Conservation (phyloP, 2,797 vertebrate genomes). For the Arrhamphus sclerolepis region DNA sequence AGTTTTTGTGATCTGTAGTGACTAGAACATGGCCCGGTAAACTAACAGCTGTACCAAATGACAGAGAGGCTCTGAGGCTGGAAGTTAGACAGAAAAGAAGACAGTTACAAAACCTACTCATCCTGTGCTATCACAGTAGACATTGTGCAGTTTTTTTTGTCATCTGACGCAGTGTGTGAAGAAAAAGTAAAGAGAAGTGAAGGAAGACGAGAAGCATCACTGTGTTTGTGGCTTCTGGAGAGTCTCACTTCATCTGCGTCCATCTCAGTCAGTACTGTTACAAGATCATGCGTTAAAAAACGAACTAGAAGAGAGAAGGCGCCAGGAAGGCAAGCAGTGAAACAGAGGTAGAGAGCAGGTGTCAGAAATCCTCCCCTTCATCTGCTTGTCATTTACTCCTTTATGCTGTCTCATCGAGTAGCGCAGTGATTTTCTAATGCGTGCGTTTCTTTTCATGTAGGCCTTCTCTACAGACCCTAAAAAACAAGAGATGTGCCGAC, state of each 20-base stretch:
- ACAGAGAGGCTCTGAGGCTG: constrained; percentile 52
- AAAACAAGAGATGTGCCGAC: constrained; percentile 45
- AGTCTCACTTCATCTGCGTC: constrained; percentile 47
- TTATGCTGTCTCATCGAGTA: constrained; percentile 61
- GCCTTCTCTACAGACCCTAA: constrained; percentile 37
- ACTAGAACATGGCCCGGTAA: constrained; percentile 53
- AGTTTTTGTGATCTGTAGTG: constrained; percentile 50
- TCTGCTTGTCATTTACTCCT: constrained; percentile 77
- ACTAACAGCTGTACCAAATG: constrained; percentile 52
- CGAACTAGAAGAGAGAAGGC: constrained; percentile 23
- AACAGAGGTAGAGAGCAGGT: constrained; percentile 73
- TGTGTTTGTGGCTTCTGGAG: constrained; percentile 51
- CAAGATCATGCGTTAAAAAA: constrained; percentile 40
- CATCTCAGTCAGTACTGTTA: constrained; percentile 40
- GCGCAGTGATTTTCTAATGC: constrained; percentile 64
- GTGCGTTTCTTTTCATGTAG: constrained; percentile 45
- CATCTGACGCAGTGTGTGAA: constrained; percentile 59
- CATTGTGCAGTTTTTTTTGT: constrained; percentile 61
- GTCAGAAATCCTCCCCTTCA: constrained; percentile 75
- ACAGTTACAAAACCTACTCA: constrained; percentile 50
- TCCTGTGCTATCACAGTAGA: constrained; percentile 50
- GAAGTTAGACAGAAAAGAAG: constrained; percentile 36
- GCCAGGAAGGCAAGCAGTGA: constrained; percentile 24
- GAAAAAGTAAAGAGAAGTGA: constrained; percentile 37
- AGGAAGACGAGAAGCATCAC: constrained; percentile 35